A percentile compares a stretch with the other conserved stretches of the same genome.
phyloP scores from a whole-genome alignment of 1,140 invertebrate genomes.

The Leptinotarsa defecta region DNA sequence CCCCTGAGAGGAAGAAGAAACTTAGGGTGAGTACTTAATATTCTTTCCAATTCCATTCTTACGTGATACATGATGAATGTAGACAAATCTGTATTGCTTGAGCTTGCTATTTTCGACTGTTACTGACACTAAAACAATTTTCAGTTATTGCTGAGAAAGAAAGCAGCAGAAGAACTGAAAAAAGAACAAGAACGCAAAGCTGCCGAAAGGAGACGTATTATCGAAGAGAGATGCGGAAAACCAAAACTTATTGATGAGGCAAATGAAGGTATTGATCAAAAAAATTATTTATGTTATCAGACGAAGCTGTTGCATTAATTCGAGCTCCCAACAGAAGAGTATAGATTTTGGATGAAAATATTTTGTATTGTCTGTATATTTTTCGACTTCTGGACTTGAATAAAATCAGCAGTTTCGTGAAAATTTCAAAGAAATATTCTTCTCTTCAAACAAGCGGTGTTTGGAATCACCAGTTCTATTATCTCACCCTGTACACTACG shows the following conservation, averaged over 20 bases:
- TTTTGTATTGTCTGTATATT: not conserved
- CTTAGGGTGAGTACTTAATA: constrained; percentile 77
- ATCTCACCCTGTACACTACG: not conserved
- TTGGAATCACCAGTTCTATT: too few relatives aligned
- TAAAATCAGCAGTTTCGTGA: too few relatives aligned
- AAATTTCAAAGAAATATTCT: too few relatives aligned
- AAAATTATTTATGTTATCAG: not conserved
- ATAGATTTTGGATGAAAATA: too few relatives aligned
- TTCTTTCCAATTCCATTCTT: not conserved
- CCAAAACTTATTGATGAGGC: constrained; percentile 87
- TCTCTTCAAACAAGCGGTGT: too few relatives aligned
- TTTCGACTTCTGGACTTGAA: not conserved
- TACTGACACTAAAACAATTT: constrained; percentile 6
- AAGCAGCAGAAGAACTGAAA: constrained; percentile 99
- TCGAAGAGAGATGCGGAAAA: constrained; percentile 92
- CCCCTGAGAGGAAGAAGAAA: constrained; percentile 97
- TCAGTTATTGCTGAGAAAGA: constrained; percentile 96
- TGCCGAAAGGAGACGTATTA: constrained; percentile 95
- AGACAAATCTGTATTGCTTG: too few relatives aligned
- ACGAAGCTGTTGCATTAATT: too few relatives aligned
- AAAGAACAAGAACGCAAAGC: constrained; percentile 99
- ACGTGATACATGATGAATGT: too few relatives aligned
- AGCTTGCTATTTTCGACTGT: too few relatives aligned
- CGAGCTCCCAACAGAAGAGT: too few relatives aligned
- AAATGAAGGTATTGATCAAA: constrained; percentile 78